Evolutionary conservation across 2,113 vertebrate genomes (phyloP).

Genomic region (Speoplatyrhinus poulsoni): DNA sequence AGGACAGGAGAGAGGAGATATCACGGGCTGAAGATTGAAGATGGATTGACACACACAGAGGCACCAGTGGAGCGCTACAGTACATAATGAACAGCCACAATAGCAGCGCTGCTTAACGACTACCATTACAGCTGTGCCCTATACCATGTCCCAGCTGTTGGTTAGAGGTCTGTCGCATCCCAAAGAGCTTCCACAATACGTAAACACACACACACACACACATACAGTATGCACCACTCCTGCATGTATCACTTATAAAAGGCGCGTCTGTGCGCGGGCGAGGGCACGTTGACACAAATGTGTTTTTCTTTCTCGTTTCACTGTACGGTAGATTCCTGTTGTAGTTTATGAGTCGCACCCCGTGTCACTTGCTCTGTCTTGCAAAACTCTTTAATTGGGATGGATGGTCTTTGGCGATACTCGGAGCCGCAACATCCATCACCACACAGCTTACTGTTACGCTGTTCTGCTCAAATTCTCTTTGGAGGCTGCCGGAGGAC

Average conservation of each 20-base stretch:
- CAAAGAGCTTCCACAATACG: constrained; percentile 30
- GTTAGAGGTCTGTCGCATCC: constrained; percentile 17
- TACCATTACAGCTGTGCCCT: constrained; percentile 29
- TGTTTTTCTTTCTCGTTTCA: constrained; percentile 12
- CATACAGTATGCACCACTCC: neutral
- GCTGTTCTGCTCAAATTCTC: constrained; percentile 32
- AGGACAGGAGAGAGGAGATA: neutral
- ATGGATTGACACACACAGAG: constrained; percentile 6
- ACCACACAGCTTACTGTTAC: constrained; percentile 31
- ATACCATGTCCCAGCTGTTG: neutral
- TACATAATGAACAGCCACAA: constrained; percentile 10
- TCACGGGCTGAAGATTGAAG: neutral
- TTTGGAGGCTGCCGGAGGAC: constrained; percentile 26
- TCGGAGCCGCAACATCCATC: constrained; percentile 58
- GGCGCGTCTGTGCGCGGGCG: neutral
- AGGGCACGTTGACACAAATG: neutral
- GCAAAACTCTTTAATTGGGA: constrained; percentile 49
- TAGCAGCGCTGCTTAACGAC: constrained; percentile 29
- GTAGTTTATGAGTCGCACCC: constrained; percentile 28
- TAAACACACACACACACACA: constrained; percentile 22
- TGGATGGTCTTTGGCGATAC: constrained; percentile 52
- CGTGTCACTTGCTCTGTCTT: constrained; percentile 8
- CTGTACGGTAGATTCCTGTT: constrained; percentile 17
- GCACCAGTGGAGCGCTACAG: neutral
- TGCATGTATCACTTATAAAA: neutral